Evolutionary conservation across 2,113 vertebrate genomes (phyloP).

Genomic region (Suncus etruscus): DNA sequence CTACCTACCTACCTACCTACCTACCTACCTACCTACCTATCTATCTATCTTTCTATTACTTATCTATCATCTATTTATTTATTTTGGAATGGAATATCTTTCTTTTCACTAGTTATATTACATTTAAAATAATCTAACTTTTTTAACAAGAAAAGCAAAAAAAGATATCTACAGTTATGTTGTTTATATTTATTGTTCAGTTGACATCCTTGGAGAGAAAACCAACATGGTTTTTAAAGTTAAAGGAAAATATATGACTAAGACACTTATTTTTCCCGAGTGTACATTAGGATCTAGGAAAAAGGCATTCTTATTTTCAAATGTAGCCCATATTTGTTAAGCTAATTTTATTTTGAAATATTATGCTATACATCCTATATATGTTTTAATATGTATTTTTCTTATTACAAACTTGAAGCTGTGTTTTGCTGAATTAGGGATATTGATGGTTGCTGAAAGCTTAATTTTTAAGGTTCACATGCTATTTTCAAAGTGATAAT

Average conservation of each 20-base stretch:
- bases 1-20: too few species aligned
- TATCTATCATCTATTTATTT: too few species aligned
- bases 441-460: constrained; percentile 27
- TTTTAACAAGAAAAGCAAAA: constrained; percentile 54
- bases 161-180: constrained; percentile 10
- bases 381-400: constrained; percentile 6
- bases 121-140: background rate
- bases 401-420: constrained; percentile 23
- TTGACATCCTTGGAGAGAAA: constrained; percentile 44
- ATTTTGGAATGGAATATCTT: too few species aligned
- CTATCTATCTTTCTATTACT: background rate
- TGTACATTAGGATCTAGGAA: background rate
- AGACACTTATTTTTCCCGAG: background rate
- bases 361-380: background rate
- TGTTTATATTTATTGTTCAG: constrained; percentile 48
- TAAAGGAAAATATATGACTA: constrained; percentile 40
- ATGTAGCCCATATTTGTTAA: constrained; percentile 29
- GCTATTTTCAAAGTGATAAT: constrained; percentile 48
- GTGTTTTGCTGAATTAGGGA: constrained; percentile 30
- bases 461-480: constrained; percentile 40
- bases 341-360: constrained; percentile 53
- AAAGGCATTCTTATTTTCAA: constrained; percentile 46
- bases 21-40: too few species aligned
- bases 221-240: constrained; percentile 60
- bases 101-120: too few species aligned